Base-by-base conservation (phyloP, 2,113 vertebrate species). In the Thryonomys swinderianus region DNA sequence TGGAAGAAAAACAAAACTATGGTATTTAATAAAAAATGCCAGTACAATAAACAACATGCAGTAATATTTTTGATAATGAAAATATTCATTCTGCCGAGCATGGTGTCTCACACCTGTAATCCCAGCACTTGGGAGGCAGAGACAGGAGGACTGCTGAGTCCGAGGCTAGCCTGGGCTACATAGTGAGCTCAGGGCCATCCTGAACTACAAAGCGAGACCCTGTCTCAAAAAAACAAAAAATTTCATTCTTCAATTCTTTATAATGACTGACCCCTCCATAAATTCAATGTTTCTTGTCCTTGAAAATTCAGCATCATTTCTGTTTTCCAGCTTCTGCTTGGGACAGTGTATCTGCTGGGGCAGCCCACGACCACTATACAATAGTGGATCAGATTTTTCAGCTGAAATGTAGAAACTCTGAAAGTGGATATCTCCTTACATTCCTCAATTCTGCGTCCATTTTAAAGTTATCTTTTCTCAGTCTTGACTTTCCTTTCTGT, bases 11-110 rank as follows among this genome's bases (percentile, higher is more conserved):
- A 12, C 13, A 12, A 32, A 5, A 23, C 48, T 25, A 4, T 61
- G 21, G 51, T 87, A 79, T 57, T 87, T 78, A 87, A 79, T 73
- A 66, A 90, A 59, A 45, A 79, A 90, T 21, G 34, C 13, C 64
- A 20, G 17, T 78, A 85, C 59, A 37, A 92, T 18, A 86, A 51
- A 30, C 34, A 71, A 18, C 42, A 45, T 92, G 25, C 25, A 76
- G 48, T 86, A 62, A 79, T 20, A 30, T n/a, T n/a, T 48, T 82
- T 92, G 82, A 25, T 11, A 83, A 25, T 57, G 66, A 74, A 78
- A 48, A 45, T 66, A 66, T n/a, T n/a, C n/a, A n/a, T n/a, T n/a
- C n/a, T n/a, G n/a, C n/a, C n/a, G n/a, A n/a, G n/a, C n/a, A n/a
- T n/a, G n/a, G n/a, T n/a, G n/a, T n/a, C n/a, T n/a, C n/a, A n/a